phyloP scores from a whole-genome alignment of 2,113 vertebrate species.

The Equus przewalskii region DNA sequence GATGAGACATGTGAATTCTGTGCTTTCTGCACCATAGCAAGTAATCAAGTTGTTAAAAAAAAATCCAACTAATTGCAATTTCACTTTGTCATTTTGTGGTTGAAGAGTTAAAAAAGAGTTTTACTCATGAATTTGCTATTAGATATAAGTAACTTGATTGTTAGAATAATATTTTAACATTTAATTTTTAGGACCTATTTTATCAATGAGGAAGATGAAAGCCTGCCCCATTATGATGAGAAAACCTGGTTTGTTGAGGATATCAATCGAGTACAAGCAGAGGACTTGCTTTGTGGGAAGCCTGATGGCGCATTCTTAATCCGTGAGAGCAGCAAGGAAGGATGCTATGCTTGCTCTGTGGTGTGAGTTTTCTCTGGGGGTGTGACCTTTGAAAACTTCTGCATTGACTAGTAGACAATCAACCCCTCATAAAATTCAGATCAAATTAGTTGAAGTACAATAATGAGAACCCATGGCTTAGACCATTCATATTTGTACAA shows the following conservation, averaged over 20 bases:
- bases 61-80: background rate
- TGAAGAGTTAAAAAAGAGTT: conserved; percentile 55
- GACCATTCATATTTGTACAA: conserved; percentile 30
- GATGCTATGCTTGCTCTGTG: conserved; percentile 98
- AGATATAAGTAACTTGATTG: conserved; percentile 44
- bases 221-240: conserved; percentile 95
- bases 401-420: conserved; percentile 29
- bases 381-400: conserved; percentile 41
- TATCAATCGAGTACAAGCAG: conserved; percentile 95
- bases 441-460: conserved; percentile 32
- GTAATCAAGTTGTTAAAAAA: conserved; percentile 30
- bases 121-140: conserved; percentile 64
- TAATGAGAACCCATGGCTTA: background rate
- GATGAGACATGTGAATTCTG: background rate
- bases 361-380: conserved; percentile 92
- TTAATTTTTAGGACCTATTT: conserved; percentile 91
- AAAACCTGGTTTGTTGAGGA: conserved; percentile 98
- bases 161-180: conserved; percentile 66
- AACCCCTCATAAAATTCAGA: conserved; percentile 38
- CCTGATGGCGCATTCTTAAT: conserved; percentile 97
- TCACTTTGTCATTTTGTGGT: conserved; percentile 58
- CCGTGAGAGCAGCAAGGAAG: conserved; percentile 98
- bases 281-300: conserved; percentile 96
- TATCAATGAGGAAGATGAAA: conserved; percentile 95
- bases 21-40: conserved; percentile 37